A percentile compares a stretch with the other conserved stretches of the same genome.
Evolutionary conservation across 2,113 vertebrate genomes (phyloP).

Genomic region (Burhinus bistriatus): DNA sequence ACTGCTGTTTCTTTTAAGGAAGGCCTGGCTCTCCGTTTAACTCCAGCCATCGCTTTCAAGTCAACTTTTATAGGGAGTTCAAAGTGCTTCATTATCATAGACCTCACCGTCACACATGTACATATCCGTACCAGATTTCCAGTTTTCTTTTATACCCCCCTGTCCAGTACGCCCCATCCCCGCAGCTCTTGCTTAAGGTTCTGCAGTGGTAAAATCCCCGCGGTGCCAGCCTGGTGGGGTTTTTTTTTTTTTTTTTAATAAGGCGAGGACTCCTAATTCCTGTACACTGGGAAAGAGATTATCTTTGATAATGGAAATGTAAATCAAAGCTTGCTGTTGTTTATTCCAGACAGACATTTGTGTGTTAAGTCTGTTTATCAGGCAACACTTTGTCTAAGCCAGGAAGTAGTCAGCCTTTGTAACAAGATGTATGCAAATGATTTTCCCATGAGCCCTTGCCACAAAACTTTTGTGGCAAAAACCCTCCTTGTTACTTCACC

Average conservation of each 20-base stretch:
- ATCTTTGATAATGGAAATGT: conserved; percentile 79
- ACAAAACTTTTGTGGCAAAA: conserved; percentile 69
- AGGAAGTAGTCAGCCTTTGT: conserved; percentile 82
- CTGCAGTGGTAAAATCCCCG: conserved; percentile 48
- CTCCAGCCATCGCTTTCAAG: conserved; percentile 26
- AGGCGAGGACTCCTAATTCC: conserved; percentile 72
- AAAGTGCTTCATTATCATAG: conserved; percentile 37
- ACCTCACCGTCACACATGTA: not conserved
- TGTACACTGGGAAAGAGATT: conserved; percentile 76
- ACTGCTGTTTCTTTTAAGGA: conserved; percentile 27
- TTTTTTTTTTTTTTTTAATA: not conserved
- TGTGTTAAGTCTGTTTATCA: conserved; percentile 83
- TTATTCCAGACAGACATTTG: conserved; percentile 83
- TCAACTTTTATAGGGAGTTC: conserved; percentile 36
- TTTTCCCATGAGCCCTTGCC: conserved; percentile 74
- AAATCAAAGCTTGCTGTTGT: conserved; percentile 80
- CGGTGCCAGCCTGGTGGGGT: not conserved
- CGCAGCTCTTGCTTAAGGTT: not conserved
- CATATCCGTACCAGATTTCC: not conserved
- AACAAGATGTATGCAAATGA: conserved; percentile 78
- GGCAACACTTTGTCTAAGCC: conserved; percentile 81
- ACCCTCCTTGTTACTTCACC: conserved; percentile 66
- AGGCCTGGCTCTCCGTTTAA: not conserved
- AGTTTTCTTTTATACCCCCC: conserved; percentile 12
- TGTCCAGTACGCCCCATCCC: not conserved